Base-by-base conservation (phyloP, 2,797 vertebrate genomes). In the Picus viridis region DNA sequence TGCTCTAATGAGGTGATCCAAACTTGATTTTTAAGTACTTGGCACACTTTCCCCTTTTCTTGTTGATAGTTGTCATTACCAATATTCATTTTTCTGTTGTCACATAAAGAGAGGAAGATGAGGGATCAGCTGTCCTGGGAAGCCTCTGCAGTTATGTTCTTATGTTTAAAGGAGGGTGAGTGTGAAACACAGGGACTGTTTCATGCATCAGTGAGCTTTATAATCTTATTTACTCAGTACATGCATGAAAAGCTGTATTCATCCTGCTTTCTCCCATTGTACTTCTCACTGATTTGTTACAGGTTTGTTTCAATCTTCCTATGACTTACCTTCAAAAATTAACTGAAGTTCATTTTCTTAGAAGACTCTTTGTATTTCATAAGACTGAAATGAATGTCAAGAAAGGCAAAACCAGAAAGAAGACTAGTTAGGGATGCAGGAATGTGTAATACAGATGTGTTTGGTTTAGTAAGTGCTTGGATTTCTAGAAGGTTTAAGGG, bases 1-100 rank as follows among this genome's bases (percentile, higher is more conserved):
- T 49, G 7, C 36, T 76, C 17, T 69, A 45, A 26, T 39, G 16
- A 0, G 0, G 17, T 17, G 34, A 36, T 71, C 6, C 2, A 16
- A 39, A 12, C 7, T 39, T 0, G 0, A 11, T 36, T 61, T 26
- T 51, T 47, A 18, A 47, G 45, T 56, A 13, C 29, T 41, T 58
- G 26, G 27, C n/a, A 12, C 16, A 4, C 68, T 5, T 11, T 74
- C 7, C 14, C 15, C 8, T 26, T 57, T 70, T 51, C 8, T 7
- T 56, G 63, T 18, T 76, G 32, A 29, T 32, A 18, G 5, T 9
- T 74, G 43, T 34, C 23, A 4, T 45, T 9, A 30, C 15, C 24
- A 22, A 9, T 45, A 10, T 39, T 73, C 18, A 6, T 23, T 19
- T 13, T 5, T 13, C 17, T 69, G 0, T 11, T 69, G 26, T 39